Conservation (phyloP, 2,888 invertebrate species). For the Diplazon laetatorius region DNA sequence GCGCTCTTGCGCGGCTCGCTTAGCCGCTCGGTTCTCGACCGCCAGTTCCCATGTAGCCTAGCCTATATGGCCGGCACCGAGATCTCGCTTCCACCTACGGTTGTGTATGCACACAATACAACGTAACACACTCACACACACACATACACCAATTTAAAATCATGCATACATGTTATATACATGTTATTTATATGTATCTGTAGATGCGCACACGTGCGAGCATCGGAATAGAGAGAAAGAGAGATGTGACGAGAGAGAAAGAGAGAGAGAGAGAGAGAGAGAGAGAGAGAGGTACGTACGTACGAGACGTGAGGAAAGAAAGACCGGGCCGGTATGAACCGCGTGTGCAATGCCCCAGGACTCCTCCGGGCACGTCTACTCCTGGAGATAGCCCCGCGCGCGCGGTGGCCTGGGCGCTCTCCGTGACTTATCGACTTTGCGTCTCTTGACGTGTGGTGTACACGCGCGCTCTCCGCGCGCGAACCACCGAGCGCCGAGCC, state of each 20-base stretch:
- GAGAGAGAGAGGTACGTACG: constrained; percentile 22
- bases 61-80: constrained; percentile 79
- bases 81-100: constrained; percentile 66
- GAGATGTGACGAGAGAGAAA: constrained; percentile 1
- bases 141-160: constrained; percentile 17
- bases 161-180: neutral
- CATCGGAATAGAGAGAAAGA: constrained; percentile 1
- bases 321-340: constrained; percentile 44
- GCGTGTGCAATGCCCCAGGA: constrained; percentile 48
- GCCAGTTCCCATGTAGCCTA: constrained; percentile 81
- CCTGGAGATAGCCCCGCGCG: constrained; percentile 39
- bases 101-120: constrained; percentile 16
- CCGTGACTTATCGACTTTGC: constrained; percentile 78
- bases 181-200: neutral
- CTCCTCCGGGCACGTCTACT: constrained; percentile 3
- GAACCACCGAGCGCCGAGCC: constrained; percentile 12
- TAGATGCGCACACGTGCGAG: neutral
- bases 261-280: constrained; percentile 10
- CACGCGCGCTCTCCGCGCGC: constrained; percentile 57
- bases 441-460: constrained; percentile 74
- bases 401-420: constrained; percentile 71
- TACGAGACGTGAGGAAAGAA: constrained; percentile 46
- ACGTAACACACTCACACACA: constrained; percentile 6
- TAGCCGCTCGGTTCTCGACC: constrained; percentile 45
- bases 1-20: constrained; percentile 61